Evolutionary conservation across 2,113 vertebrate species (phyloP).

Genomic region (Poeciliopsis occidentalis): DNA sequence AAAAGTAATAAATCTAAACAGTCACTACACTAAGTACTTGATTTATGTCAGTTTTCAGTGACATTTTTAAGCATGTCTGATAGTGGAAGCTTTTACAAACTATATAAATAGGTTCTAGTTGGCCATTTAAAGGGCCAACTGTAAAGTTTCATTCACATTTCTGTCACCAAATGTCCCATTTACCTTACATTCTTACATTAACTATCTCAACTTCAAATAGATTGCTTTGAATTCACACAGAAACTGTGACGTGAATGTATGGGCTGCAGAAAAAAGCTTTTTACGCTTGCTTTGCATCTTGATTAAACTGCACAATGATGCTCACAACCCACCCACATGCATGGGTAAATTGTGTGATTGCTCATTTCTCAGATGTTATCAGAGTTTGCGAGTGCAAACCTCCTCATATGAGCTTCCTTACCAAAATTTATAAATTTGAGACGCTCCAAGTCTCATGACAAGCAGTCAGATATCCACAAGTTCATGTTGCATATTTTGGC

Average conservation of each 20-base stretch:
- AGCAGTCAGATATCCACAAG: too few relatives aligned
- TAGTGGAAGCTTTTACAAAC: not conserved
- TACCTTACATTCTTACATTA: not conserved
- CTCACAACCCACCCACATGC: constrained; percentile 30
- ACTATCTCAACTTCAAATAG: constrained; percentile 19
- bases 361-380: constrained; percentile 41
- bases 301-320: constrained; percentile 44
- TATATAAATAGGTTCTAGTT: not conserved
- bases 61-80: too few relatives aligned
- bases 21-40: too few relatives aligned
- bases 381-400: not conserved
- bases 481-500: too few relatives aligned
- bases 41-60: too few relatives aligned
- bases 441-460: not conserved
- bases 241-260: constrained; percentile 34
- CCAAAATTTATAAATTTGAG: not conserved
- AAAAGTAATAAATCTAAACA: too few relatives aligned
- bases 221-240: constrained; percentile 43
- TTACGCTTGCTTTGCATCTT: constrained; percentile 29
- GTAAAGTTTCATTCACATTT: not conserved
- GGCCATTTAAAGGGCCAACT: too few relatives aligned
- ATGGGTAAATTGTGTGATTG: constrained; percentile 29
- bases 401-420: not conserved
- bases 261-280: constrained; percentile 4
- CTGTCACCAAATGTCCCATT: not conserved